Evolutionary conservation across 2,888 invertebrate species (phyloP).

Genomic region (Scaptomyza parva): DNA sequence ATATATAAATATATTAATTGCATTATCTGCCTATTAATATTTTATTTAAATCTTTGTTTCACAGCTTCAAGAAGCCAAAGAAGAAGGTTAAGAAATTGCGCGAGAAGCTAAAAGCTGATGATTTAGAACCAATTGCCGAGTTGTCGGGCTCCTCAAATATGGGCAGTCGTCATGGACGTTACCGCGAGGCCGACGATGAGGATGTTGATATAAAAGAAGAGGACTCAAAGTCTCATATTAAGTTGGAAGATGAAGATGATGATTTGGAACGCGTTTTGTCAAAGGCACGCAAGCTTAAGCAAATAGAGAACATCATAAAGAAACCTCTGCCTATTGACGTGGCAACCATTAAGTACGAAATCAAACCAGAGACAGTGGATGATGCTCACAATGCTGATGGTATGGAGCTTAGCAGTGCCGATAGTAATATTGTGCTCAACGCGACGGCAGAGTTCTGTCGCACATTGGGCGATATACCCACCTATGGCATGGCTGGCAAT

Average conservation of each 20-base stretch:
- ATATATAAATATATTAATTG: background rate
- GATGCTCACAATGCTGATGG: constrained; percentile 70
- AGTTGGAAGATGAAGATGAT: constrained; percentile 87
- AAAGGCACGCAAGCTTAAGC: constrained; percentile 90
- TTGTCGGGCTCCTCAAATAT: constrained; percentile 74
- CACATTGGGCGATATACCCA: constrained; percentile 97
- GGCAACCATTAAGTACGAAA: constrained; percentile 85
- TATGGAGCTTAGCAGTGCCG: constrained; percentile 55
- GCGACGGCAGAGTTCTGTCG: constrained; percentile 98
- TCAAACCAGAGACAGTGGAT: constrained; percentile 85
- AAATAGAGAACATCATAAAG: constrained; percentile 84
- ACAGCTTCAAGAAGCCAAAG: constrained; percentile 93
- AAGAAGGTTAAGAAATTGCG: constrained; percentile 90
- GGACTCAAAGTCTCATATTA: constrained; percentile 84
- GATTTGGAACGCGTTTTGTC: constrained; percentile 90
- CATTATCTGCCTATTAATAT: background rate
- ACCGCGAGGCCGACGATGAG: constrained; percentile 81
- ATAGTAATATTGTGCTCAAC: constrained; percentile 92
- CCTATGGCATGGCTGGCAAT: constrained; percentile 96
- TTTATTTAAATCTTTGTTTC: constrained; percentile 1
- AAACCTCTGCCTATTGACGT: constrained; percentile 80
- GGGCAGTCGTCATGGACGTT: constrained; percentile 78
- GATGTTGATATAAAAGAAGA: constrained; percentile 85
- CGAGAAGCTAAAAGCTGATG: constrained; percentile 90
- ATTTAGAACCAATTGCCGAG: constrained; percentile 86